Percentiles rank a stretch among this genome's conserved stretches.
Evolutionary conservation across 1,140 invertebrate species (phyloP).

Genomic region (Lepidurus packardi): DNA sequence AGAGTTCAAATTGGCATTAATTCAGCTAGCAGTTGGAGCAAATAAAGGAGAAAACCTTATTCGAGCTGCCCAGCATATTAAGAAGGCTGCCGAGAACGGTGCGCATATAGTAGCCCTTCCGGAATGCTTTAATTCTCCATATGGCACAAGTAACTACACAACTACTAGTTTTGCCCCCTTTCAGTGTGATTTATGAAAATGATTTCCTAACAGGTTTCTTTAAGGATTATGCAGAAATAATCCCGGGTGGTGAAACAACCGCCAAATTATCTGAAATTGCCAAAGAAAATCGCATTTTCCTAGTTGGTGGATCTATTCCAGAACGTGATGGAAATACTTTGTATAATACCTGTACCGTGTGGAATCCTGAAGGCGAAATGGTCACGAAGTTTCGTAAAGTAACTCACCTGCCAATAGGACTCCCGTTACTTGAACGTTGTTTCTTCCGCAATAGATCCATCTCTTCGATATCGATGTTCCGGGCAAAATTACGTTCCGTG

Average conservation of each 20-base stretch:
- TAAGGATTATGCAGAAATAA: slow-evolving; percentile 73
- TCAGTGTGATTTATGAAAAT: not conserved
- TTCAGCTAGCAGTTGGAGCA: slow-evolving; percentile 68
- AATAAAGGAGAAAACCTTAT: slow-evolving; percentile 70
- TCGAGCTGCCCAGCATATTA: slow-evolving; percentile 63
- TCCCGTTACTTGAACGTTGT: not conserved
- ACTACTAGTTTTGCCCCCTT: slow-evolving; percentile 15
- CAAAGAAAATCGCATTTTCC: slow-evolving; percentile 67
- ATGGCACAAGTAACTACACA: slow-evolving; percentile 66
- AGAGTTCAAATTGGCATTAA: slow-evolving; percentile 60
- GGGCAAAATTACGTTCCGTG: slow-evolving; percentile 85
- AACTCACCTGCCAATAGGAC: not conserved
- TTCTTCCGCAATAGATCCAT: slow-evolving; percentile 61
- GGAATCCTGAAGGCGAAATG: slow-evolving; percentile 69
- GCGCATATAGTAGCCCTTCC: slow-evolving; percentile 75
- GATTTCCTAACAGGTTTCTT: slow-evolving; percentile 59
- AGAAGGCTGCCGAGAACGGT: slow-evolving; percentile 63
- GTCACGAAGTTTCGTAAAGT: slow-evolving; percentile 51
- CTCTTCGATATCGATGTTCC: slow-evolving; percentile 94
- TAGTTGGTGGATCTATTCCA: slow-evolving; percentile 86
- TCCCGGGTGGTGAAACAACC: slow-evolving; percentile 70
- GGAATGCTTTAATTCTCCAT: slow-evolving; percentile 92
- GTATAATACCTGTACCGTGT: slow-evolving; percentile 88
- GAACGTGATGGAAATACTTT: slow-evolving; percentile 59
- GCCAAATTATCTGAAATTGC: slow-evolving; percentile 63